Percentiles rank a stretch among this genome's conserved stretches.
These are phyloP conservation scores for Crocodylus rhombifer DNA, from an alignment of 2,797 vertebrate species.

Conservation along the genomic window DNA sequence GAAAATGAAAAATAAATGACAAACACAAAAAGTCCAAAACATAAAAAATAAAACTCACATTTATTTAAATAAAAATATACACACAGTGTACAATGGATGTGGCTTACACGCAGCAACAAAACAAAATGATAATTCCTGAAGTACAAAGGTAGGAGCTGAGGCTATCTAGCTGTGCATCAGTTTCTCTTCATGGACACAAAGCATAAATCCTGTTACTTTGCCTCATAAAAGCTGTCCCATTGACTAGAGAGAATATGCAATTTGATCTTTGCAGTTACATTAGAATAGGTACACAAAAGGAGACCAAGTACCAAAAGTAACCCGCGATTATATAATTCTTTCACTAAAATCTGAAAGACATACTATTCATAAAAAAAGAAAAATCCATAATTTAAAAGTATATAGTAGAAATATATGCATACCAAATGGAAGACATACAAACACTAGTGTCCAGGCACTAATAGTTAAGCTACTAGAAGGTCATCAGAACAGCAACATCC, in stretches of 20 bases:
- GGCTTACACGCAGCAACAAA: conserved; percentile 79
- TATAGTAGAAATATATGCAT: background rate
- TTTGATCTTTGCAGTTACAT: background rate
- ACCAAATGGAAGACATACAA: background rate
- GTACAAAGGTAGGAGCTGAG: conserved; percentile 38
- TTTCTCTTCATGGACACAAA: conserved; percentile 36
- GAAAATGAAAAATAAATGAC: conserved; percentile 67
- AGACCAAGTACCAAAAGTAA: conserved; percentile 41
- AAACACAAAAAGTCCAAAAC: conserved; percentile 76
- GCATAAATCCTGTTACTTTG: background rate
- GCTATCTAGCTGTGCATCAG: conserved; percentile 47
- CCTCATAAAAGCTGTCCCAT: background rate
- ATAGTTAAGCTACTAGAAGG: background rate
- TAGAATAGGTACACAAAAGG: conserved; percentile 40
- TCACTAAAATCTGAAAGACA: conserved; percentile 17
- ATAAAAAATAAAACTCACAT: conserved; percentile 84
- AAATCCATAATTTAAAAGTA: conserved; percentile 18
- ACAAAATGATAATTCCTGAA: conserved; percentile 64
- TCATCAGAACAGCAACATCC: background rate
- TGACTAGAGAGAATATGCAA: background rate
- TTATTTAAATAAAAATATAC: conserved; percentile 88
- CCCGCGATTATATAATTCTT: conserved; percentile 18
- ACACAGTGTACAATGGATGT: conserved; percentile 83
- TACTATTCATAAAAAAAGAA: conserved; percentile 13
- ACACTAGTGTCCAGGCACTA: background rate